Evolutionary conservation across 2,888 invertebrate genomes (phyloP).

Genomic region (Synergus itoensis): DNA sequence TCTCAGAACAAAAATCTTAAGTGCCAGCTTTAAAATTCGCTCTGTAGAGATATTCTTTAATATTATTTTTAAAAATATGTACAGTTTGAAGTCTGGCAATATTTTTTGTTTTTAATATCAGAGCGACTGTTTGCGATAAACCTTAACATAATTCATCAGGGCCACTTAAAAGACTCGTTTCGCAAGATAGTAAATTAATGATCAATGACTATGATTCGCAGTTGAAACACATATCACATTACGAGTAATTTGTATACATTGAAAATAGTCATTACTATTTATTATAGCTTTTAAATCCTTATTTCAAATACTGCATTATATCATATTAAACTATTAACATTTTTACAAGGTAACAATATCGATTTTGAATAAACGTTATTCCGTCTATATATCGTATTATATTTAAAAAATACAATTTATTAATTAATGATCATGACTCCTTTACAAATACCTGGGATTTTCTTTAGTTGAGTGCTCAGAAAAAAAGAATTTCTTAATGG

Average conservation of each 20-base stretch:
- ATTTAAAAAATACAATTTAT: not conserved
- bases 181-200: not conserved
- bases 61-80: not conserved
- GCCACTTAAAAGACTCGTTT: not conserved
- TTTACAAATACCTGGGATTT: not conserved
- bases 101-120: not conserved
- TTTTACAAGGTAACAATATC: not conserved
- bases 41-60: too few species aligned
- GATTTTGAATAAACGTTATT: not conserved
- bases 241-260: not conserved
- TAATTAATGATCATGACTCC: not conserved
- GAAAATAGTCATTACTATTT: not conserved
- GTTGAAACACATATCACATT: not conserved
- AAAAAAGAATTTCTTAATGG: not conserved
- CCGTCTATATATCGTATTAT: not conserved
- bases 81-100: not conserved
- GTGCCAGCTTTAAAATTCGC: too few species aligned
- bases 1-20: too few species aligned
- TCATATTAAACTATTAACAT: not conserved
- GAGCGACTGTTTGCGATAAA: not conserved
- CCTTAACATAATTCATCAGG: not conserved
- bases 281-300: not conserved
- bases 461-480: not conserved
- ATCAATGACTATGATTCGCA: not conserved
- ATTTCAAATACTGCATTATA: not conserved